A percentile compares a stretch with the other conserved stretches of the same genome.
Conservation (phyloP, 2,113 vertebrate genomes). For the Prionailurus bengalensis region DNA sequence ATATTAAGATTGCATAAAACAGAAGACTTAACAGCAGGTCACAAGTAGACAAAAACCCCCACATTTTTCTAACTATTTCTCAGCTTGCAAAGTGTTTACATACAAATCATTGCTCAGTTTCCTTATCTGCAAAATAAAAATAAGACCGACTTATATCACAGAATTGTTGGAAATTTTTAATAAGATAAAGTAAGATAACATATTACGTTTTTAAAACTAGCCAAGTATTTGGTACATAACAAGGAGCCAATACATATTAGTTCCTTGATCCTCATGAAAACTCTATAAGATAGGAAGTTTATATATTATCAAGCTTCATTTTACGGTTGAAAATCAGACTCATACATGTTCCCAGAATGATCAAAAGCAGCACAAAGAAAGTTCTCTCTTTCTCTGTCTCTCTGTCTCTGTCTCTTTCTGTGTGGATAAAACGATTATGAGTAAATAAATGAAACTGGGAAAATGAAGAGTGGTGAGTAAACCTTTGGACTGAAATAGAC, state of each 20-base stretch:
- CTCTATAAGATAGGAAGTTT: neutral
- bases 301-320: neutral
- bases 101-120: constrained; percentile 22
- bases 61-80: constrained; percentile 1
- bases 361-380: neutral
- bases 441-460: neutral
- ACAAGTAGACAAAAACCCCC: neutral
- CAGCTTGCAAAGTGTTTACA: neutral
- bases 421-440: neutral
- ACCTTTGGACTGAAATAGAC: neutral
- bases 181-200: neutral
- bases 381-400: neutral
- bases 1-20: neutral
- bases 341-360: neutral
- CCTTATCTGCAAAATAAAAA: constrained; percentile 43
- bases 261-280: neutral
- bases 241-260: neutral
- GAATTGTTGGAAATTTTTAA: neutral
- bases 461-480: neutral
- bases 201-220: neutral
- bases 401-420: neutral
- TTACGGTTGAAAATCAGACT: constrained; percentile 15
- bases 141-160: neutral
- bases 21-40: neutral
- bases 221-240: neutral